Base-by-base conservation (phyloP, 1,140 invertebrate species). In the Linepithema humile region DNA sequence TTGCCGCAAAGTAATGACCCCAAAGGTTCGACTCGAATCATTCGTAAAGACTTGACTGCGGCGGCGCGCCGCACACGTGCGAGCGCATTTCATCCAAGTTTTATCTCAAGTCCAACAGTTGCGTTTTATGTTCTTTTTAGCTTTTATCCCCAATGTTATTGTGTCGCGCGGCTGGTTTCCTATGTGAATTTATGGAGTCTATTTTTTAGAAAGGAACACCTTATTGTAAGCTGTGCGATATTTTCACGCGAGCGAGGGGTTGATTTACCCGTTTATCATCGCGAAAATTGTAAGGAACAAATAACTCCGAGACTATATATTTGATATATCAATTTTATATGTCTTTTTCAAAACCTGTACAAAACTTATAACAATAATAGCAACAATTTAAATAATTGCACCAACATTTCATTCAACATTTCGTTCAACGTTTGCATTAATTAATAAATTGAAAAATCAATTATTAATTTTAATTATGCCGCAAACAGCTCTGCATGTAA, bases 161-260 rank as follows among this genome's bases (percentile, higher is more conserved):
- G 32, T 32, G 67, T 35, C 73, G n/a, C 29, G 3, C 15, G 2
- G 17, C 32, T 50, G 17, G n/a, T 35, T 4, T 50, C 26, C 7
- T 23, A 10, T 40, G 29, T 65, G 5, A 17, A 77, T 77, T 77
- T 77, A 77, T 77, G 38, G 60, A 77, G 15, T 38, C 74, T 65
- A 53, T 65, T 77, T 50, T 77, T 65, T 65, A 50, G 50, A 4
- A 65, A 77, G 43, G 9, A 38, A 38, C 2, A 5, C 17, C 23
- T 20, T 77, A 53, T 65, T 50, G 23, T 43, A 17, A 64, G 15
- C 29, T 38, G 55, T 9, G 12, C 40, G 12, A 50, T 77, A 77
- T 50, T 77, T 77, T 77, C 5, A 38, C 45, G 15, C 20, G 20
- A 64, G 20, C 45, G 29, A 26, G 43, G 4, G 32, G 10, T n/a